phyloP scores from a whole-genome alignment of 2,888 invertebrate species.

The Tachina fera region DNA sequence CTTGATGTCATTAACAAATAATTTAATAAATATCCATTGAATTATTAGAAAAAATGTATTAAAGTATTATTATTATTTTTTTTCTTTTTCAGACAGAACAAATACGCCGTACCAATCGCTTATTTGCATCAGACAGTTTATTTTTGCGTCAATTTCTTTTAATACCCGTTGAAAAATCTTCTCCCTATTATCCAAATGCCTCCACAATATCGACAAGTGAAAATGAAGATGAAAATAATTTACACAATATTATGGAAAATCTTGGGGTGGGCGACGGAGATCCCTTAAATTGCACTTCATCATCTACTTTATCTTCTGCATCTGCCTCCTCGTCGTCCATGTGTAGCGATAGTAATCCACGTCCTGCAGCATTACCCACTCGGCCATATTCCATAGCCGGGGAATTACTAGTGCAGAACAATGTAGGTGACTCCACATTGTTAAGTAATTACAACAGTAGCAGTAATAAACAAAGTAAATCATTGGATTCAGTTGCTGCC shows the following conservation, averaged over 20 bases:
- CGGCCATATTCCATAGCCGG: slow-evolving; percentile 86
- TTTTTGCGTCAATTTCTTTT: slow-evolving; percentile 94
- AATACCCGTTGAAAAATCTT: slow-evolving; percentile 90
- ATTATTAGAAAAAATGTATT: slow-evolving; percentile 49
- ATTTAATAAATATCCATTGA: slow-evolving; percentile 31
- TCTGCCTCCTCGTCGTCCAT: slow-evolving; percentile 67
- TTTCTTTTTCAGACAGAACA: slow-evolving; percentile 91
- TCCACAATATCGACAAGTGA: slow-evolving; percentile 80
- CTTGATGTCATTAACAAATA: slow-evolving; percentile 38
- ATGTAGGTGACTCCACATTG: slow-evolving; percentile 75
- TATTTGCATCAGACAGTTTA: slow-evolving; percentile 96
- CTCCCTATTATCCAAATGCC: slow-evolving; percentile 85
- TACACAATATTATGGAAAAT: slow-evolving; percentile 64
- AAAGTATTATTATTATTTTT: slow-evolving; percentile 6
- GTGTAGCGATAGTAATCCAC: slow-evolving; percentile 73
- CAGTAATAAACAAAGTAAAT: slow-evolving; percentile 81
- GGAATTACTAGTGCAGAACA: slow-evolving; percentile 77
- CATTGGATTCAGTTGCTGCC: slow-evolving; percentile 84
- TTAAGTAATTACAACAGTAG: slow-evolving; percentile 73
- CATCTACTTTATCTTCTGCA: slow-evolving; percentile 57
- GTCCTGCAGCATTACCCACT: slow-evolving; percentile 81
- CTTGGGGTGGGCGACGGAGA: slow-evolving; percentile 47
- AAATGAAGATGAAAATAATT: slow-evolving; percentile 55
- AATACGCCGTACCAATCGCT: slow-evolving; percentile 93
- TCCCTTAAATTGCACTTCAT: slow-evolving; percentile 66